phyloP scores from a whole-genome alignment of 1,140 invertebrate species.

The Centruroides sculpturatus region DNA sequence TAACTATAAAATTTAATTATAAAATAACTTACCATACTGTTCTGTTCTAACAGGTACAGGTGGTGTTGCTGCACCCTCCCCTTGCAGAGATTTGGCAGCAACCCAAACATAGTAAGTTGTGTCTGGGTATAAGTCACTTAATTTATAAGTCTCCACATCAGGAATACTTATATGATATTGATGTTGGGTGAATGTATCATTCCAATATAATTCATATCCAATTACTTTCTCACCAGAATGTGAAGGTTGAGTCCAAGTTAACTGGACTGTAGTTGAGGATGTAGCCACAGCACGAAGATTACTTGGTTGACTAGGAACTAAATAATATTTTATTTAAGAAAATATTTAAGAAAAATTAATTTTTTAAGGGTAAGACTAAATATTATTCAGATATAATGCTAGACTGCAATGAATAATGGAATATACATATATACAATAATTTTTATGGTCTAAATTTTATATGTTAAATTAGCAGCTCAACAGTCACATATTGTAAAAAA shows the following conservation, averaged over 20 bases:
- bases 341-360: too few relatives aligned
- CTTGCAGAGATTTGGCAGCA: slow-evolving; percentile 71
- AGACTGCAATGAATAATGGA: too few relatives aligned
- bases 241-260: slow-evolving; percentile 77
- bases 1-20: background rate
- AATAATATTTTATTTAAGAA: background rate
- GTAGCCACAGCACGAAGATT: slow-evolving; percentile 55
- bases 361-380: too few relatives aligned
- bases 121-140: slow-evolving; percentile 62
- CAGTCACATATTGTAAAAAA: too few relatives aligned
- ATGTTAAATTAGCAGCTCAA: too few relatives aligned
- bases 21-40: slow-evolving; percentile 71
- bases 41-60: slow-evolving; percentile 82
- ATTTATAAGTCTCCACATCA: slow-evolving; percentile 64
- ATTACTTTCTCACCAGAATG: slow-evolving; percentile 84
- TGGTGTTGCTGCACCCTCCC: slow-evolving; percentile 82
- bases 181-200: slow-evolving; percentile 77
- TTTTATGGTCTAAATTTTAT: too few relatives aligned
- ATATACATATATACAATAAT: too few relatives aligned
- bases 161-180: slow-evolving; percentile 51
- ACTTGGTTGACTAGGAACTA: slow-evolving; percentile 81
- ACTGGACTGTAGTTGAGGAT: slow-evolving; percentile 58
- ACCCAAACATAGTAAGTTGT: slow-evolving; percentile 90
- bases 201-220: slow-evolving; percentile 93
- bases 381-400: too few relatives aligned